These are phyloP conservation scores for Daptonema setosum DNA, from an alignment of 2,888 invertebrate species.

Conservation along the genomic window DNA sequence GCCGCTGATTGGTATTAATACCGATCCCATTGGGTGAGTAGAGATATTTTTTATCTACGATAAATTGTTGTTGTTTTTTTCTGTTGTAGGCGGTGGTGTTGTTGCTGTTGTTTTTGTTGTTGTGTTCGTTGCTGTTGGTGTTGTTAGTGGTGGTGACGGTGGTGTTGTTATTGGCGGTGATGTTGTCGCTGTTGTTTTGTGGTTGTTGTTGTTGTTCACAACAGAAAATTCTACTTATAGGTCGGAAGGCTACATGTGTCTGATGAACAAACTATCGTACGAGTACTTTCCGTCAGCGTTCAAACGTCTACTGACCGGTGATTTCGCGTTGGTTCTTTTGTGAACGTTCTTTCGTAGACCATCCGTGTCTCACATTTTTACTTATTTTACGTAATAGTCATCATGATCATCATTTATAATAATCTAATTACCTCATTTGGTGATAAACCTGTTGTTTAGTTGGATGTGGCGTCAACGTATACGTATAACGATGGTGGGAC, in stretches of 20 bases:
- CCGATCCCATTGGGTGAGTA: constrained; percentile 52
- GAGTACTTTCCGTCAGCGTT: constrained; percentile 38
- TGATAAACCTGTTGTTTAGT: no score
- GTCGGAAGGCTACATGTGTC: constrained; percentile 68
- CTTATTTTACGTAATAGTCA: no score
- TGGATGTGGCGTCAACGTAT: constrained; percentile 74
- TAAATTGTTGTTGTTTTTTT: no score
- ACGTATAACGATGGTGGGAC: constrained; percentile 57
- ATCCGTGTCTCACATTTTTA: not conserved
- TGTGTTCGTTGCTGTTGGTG: no score
- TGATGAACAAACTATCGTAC: constrained; percentile 54
- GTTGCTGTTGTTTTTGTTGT: not conserved
- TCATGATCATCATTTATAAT: no score
- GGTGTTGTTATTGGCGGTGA: no score
- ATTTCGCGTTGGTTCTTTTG: constrained; percentile 43
- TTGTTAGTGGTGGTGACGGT: no score
- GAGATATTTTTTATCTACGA: no score
- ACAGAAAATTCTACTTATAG: no score
- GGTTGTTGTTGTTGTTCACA: no score
- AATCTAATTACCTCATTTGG: no score
- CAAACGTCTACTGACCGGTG: constrained; percentile 43
- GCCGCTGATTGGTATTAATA: constrained; percentile 90
- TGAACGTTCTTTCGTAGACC: not conserved
- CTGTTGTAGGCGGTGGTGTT: not conserved
- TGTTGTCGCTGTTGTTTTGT: no score